Evolutionary conservation across 2,888 invertebrate species (phyloP), one percentile per base, ranked within the genome.

Genomic region (Agrilus mali): DNA sequence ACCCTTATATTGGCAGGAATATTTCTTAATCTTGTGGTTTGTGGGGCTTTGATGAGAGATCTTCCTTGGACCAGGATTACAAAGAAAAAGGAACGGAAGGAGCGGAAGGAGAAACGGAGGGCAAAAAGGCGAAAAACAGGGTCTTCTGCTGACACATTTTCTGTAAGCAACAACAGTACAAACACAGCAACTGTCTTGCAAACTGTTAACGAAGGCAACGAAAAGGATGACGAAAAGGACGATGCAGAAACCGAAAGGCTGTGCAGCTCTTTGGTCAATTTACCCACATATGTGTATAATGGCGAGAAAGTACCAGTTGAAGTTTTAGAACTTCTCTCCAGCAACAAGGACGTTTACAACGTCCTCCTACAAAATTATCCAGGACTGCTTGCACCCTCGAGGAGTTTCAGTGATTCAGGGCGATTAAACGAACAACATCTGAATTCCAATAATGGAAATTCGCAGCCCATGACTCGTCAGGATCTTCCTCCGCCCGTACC

Each of bases 231-330:
- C 34, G 50, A 54, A 22, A 49, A 53, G 17, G 41, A 58, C 12
- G 59, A 64, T 10, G 58, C 63, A 15, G 63, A 65, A 31, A 57
- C 62, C 12, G 61, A 63, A n/a, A 73, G 82, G 36, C 69, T 78
- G 39, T 84, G 79, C 58, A 82, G 80, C 55, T 89, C 89, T n/a
- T 70, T 89, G 53, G 82, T 90, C 10, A 86, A 83, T 58, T 67
- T 92, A 45, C 92, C 90, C 1, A 92, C 90, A 0, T 92, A 79
- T 58, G 78, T 89, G 50, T 77, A 78, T 38, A 80, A 82, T 49
- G 82, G 82, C 1, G 86, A 86, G 61, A 81, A 79, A 45, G 80
- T 86, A 1, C 84, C 86, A 0, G 62, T 82, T 6, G 86, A 86
- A 67, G 83, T 84, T 17, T 70, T 85, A 50, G 84, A 84, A 60